Evolutionary conservation across 1,140 invertebrate genomes (phyloP), one percentile per base, ranked within the genome.

Genomic region (Drosophila tristis): DNA sequence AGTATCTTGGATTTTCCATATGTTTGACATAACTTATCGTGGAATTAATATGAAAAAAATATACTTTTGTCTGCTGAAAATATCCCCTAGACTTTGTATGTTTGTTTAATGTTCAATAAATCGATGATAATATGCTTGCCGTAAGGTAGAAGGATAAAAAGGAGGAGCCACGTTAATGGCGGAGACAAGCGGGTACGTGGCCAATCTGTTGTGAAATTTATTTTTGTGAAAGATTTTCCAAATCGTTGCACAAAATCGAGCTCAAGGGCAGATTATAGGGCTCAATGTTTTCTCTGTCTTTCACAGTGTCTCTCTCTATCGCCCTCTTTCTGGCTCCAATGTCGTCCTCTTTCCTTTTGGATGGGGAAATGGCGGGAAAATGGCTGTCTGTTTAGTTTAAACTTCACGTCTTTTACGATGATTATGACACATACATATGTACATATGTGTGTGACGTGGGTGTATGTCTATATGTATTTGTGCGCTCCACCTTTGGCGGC

Each of bases 171-270:
- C 23, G 31, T 53, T 51, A 53, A 31, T 63, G 66, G 44, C 43
- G 35, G 53, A 35, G 66, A 59, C 35, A 29, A 29, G n/a, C 57
- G 20, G 25, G 61, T 48, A 54, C 60, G 49, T 53, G 59, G 20
- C 47, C 56, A 60, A 57, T 58, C 51, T 63, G 56, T 48, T 64
- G 29, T 62, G 62, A 50, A 87, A 68, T 81, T 81, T 86, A 82
- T 82, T 89, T 86, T 82, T 68, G 62, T 71, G 35, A 73, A 87
- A 82, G 84, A 89, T 82, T 87, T 87, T 87, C 82, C 82, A 87
- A 87, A 79, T 79, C 79, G 82, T 68, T 87, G 82, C 74, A 78
- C 82, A 89, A 87, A 70, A 82, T 73, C 70, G 66, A 78, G 74
- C 74, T 76, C 73, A 62, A 77, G 74, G 74, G 45, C 74, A 70